Evolutionary conservation across 2,113 vertebrate species (phyloP).

Genomic region (Gavialis gangeticus): DNA sequence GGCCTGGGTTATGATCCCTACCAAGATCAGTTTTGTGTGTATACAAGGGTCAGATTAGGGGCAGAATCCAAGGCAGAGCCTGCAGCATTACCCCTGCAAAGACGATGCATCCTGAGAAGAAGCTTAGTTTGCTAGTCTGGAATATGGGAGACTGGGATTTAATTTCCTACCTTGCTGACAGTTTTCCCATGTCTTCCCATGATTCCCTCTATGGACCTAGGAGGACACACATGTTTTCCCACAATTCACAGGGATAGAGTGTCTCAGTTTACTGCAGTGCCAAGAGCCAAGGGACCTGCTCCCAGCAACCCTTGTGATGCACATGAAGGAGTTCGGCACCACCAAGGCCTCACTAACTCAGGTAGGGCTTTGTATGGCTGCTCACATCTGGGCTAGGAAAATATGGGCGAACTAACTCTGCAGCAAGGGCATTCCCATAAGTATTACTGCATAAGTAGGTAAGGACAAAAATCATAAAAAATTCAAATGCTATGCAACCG

Average conservation of each 20-base stretch:
- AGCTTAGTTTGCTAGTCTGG: not conserved
- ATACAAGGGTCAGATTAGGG: accelerated
- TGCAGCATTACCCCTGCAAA: not conserved
- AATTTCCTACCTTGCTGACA: not conserved
- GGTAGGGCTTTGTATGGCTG: not conserved
- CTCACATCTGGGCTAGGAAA: not conserved
- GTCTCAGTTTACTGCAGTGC: not conserved
- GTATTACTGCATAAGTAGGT: accelerated
- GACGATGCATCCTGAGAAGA: not conserved
- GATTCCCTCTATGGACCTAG: not conserved
- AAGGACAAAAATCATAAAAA: not conserved
- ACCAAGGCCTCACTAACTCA: not conserved
- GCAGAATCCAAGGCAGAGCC: not conserved
- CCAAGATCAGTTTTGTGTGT: not conserved
- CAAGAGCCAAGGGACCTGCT: not conserved
- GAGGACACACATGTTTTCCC: not conserved
- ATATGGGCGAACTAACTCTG: not conserved
- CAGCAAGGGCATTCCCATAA: not conserved
- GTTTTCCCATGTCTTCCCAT: not conserved
- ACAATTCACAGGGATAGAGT: not conserved
- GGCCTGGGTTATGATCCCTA: too few relatives aligned
- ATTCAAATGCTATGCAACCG: too few relatives aligned
- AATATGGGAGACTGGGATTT: not conserved
- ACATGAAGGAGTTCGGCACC: not conserved
- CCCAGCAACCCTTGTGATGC: not conserved